Evolutionary conservation across 2,797 vertebrate genomes (phyloP).

Genomic region (Liasis olivaceus): DNA sequence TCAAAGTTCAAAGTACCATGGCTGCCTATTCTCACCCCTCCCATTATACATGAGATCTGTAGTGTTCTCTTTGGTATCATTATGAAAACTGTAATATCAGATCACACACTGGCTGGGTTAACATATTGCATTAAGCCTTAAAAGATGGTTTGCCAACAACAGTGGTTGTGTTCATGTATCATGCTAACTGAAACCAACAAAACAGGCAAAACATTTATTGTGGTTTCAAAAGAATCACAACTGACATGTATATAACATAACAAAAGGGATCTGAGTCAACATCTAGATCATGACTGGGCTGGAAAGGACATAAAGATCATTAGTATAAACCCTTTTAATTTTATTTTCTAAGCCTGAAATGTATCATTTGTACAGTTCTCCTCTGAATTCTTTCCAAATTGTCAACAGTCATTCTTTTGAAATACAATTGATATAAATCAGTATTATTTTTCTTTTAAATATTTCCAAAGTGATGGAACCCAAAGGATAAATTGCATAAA

Average conservation of each 20-base stretch:
- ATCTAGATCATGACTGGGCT: background rate
- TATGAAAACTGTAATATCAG: background rate
- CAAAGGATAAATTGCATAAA: background rate
- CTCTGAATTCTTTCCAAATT: background rate
- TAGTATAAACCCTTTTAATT: background rate
- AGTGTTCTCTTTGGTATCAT: background rate
- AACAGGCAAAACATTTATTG: background rate
- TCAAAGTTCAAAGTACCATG: background rate
- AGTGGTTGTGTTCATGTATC: background rate
- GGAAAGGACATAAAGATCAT: background rate
- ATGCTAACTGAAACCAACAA: background rate
- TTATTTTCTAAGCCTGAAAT: background rate
- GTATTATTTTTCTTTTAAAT: background rate
- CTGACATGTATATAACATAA: background rate
- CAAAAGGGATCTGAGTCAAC: background rate
- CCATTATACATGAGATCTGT: background rate
- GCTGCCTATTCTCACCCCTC: background rate
- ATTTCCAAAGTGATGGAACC: background rate
- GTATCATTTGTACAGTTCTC: background rate
- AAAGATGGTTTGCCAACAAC: background rate
- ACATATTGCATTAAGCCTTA: background rate
- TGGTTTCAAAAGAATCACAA: background rate
- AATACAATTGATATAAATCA: slow-evolving; percentile 15
- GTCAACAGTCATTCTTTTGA: background rate
- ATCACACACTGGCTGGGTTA: background rate